Evolutionary conservation across 1,140 invertebrate species (phyloP).

Genomic region (Cherax quadricarinatus): DNA sequence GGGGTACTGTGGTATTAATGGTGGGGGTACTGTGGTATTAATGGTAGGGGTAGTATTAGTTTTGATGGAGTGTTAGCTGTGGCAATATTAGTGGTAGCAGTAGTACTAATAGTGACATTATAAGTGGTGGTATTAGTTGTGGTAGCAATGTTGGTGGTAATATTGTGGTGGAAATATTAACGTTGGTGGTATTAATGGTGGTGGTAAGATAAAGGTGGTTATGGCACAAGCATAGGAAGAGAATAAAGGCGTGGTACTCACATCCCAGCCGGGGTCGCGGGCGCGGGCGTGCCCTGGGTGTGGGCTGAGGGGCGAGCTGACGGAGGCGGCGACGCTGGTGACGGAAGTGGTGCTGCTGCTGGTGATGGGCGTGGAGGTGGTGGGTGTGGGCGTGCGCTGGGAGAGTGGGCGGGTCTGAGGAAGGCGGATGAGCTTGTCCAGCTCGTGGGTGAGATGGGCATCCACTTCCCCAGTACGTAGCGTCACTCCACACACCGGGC

Average conservation of each 20-base stretch:
- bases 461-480: conserved; percentile 85
- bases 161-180: too few relatives aligned
- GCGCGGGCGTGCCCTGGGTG: conserved; percentile 48
- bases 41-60: too few relatives aligned
- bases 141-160: too few relatives aligned
- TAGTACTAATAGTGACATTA: too few relatives aligned
- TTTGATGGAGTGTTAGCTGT: too few relatives aligned
- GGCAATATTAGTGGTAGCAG: too few relatives aligned
- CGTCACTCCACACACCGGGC: conserved; percentile 89
- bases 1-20: too few relatives aligned
- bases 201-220: too few relatives aligned
- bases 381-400: conserved; percentile 41
- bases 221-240: too few relatives aligned
- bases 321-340: conserved; percentile 34
- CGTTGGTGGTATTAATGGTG: too few relatives aligned
- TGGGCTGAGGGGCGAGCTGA: conserved; percentile 52
- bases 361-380: not conserved
- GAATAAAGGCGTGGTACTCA: conserved; percentile 1
- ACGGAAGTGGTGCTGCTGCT: conserved; percentile 14
- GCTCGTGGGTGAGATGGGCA: conserved; percentile 85
- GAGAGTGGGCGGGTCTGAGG: conserved; percentile 57
- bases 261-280: conserved; percentile 62
- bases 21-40: too few relatives aligned
- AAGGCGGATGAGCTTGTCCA: conserved; percentile 82
- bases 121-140: too few relatives aligned